Base-by-base conservation (phyloP, 2,113 vertebrate genomes). In the Pycnonotus jocosus region DNA sequence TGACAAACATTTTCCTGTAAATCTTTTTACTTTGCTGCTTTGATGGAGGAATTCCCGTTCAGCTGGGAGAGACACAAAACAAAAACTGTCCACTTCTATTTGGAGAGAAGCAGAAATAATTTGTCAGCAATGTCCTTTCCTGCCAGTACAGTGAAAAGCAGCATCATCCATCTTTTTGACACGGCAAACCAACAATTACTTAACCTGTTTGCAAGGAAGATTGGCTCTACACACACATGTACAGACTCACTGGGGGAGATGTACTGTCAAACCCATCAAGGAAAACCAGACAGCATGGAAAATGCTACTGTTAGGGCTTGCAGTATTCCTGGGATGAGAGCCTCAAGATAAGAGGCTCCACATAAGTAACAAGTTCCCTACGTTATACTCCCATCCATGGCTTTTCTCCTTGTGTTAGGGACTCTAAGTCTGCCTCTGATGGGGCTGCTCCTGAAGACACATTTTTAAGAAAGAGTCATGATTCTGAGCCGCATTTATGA, bases 11-110 rank as follows among this genome's bases (percentile, higher is more conserved):
- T 78, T 96, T 88, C 86, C 86, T 87, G 30, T 25, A 94, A 88
- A 61, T 17, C 28, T 89, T 81, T 96, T 86, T 72, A 64, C 42
- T 86, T 93, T 93, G 71, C 48, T 91, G 64, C 95, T 95, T 93
- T 89, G 60, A 85, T 42, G 44, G 51, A 86, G 15, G 51, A 47
- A 77, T 72, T 95, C 74, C 88, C 86, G 40, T 78, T 56, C 71
- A 97, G 42, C 69, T 90, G 54, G 35, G 30, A 89, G 15, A 86
- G 74, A 80, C 68, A 42, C 51, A 95, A 90, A 96, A 89, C 71
- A 90, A 71, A 92, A 96, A 87, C 44, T 84, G 50, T 60, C 24
- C n/a, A 48, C 28, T 86, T 90, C 47, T 79, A 81, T 40, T 88
- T 72, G 88, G 84, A 91, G 61, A 89, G 61, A 74, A 80, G 33